phyloP scores from a whole-genome alignment of 2,113 vertebrate species.

The Fulica atra region DNA sequence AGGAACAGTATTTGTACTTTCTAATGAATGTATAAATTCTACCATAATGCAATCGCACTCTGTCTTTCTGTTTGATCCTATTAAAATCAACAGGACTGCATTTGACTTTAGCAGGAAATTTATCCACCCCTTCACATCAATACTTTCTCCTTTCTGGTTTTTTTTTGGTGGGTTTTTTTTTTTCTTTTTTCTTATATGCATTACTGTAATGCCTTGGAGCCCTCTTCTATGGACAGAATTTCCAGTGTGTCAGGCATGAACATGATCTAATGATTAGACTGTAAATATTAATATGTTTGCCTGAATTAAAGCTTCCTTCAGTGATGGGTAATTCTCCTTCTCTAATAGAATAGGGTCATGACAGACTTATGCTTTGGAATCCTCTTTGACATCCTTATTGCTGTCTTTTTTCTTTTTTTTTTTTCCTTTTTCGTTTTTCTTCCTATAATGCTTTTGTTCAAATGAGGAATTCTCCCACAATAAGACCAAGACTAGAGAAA shows the following conservation, averaged over 20 bases:
- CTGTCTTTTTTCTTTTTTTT: background rate
- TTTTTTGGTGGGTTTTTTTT: background rate
- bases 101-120: background rate
- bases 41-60: background rate
- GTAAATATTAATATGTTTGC: background rate
- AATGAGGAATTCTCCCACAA: background rate
- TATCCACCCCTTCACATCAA: background rate
- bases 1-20: background rate
- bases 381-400: background rate
- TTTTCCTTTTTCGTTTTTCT: background rate
- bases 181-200: background rate
- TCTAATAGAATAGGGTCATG: background rate
- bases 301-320: background rate
- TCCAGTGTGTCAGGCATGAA: background rate
- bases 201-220: background rate
- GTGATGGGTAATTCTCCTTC: background rate
- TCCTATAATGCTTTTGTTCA: background rate
- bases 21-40: constrained; percentile 29
- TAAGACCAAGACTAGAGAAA: background rate
- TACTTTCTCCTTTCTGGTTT: background rate
- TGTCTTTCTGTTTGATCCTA: background rate
- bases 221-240: background rate
- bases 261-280: background rate
- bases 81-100: background rate
- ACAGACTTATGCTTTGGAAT: background rate